Evolutionary conservation across 2,113 vertebrate genomes (phyloP).

Genomic region (Coturnix japonica): DNA sequence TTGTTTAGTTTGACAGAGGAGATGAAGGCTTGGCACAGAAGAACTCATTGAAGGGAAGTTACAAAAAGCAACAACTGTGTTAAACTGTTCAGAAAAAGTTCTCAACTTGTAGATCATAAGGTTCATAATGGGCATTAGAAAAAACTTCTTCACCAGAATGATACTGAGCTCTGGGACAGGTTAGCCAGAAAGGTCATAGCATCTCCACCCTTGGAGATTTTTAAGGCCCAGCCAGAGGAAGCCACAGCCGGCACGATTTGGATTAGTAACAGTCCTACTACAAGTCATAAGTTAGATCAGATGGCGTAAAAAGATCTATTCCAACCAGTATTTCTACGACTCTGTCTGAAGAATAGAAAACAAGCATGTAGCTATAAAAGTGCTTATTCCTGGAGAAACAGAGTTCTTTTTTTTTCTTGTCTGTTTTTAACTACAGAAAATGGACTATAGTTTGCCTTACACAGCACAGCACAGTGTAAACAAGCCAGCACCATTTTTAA

Average conservation of each 20-base stretch:
- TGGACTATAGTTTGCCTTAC: not conserved
- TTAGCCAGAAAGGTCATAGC: not conserved
- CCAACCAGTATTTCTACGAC: not conserved
- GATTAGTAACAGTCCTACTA: not conserved
- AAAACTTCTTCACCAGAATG: not conserved
- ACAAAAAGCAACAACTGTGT: not conserved
- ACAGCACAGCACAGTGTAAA: not conserved
- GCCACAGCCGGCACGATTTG: not conserved
- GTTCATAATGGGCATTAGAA: not conserved
- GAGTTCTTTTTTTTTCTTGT: not conserved
- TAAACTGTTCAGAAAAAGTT: not conserved
- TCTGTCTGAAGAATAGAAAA: not conserved
- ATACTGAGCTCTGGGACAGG: not conserved
- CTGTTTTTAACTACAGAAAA: not conserved
- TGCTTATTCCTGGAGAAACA: not conserved
- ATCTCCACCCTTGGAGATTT: not conserved
- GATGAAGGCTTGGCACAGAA: not conserved
- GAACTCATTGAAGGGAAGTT: not conserved
- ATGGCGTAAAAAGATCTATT: not conserved
- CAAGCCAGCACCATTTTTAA: not conserved
- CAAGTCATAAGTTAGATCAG: not conserved
- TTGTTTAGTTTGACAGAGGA: not conserved
- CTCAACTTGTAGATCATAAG: not conserved
- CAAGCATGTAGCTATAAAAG: not conserved
- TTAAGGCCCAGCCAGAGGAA: not conserved